Evolutionary conservation across 2,797 vertebrate genomes (phyloP).

Genomic region (Rhabdomys pumilio): DNA sequence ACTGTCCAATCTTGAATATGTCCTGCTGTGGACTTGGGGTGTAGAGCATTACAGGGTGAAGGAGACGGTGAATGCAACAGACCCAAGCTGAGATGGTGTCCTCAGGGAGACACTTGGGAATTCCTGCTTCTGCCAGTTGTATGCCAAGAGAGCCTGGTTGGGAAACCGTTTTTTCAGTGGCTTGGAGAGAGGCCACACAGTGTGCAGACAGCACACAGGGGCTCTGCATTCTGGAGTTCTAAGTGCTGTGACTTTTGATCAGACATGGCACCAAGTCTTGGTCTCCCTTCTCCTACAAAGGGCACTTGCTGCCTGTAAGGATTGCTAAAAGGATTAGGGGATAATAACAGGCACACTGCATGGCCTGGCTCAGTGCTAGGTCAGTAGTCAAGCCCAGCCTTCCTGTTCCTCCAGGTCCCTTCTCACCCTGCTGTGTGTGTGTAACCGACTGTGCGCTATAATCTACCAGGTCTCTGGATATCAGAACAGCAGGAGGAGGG

Average conservation of each 20-base stretch:
- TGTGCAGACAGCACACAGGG: too few species aligned
- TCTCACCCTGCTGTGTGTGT: background rate
- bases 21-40: too few species aligned
- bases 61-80: background rate
- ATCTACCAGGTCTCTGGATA: background rate
- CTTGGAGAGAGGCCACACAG: background rate
- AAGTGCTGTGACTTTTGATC: background rate
- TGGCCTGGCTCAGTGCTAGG: background rate
- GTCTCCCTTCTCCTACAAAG: background rate
- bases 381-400: background rate
- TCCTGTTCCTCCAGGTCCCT: background rate
- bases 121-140: background rate
- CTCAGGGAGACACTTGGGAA: background rate
- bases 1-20: background rate
- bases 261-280: background rate
- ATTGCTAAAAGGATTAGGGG: background rate
- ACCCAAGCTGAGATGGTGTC: background rate
- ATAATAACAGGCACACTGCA: background rate
- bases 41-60: background rate
- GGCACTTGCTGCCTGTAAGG: background rate
- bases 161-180: background rate
- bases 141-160: background rate
- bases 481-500: background rate
- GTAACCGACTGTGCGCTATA: background rate
- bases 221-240: background rate